Base-by-base conservation (phyloP, 2,888 invertebrate species). In the Tenthredo amoena region DNA sequence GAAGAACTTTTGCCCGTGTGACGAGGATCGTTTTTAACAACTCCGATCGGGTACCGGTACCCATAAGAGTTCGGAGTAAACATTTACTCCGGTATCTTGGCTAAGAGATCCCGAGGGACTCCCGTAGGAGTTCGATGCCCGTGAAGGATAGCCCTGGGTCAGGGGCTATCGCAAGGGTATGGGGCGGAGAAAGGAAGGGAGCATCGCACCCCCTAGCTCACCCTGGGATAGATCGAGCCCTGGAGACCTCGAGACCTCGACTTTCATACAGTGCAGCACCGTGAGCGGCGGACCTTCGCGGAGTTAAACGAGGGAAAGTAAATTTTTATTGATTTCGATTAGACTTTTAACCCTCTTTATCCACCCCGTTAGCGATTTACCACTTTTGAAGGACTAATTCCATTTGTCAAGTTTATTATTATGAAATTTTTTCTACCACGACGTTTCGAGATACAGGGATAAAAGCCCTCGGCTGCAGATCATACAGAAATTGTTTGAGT, bases 101-200 rank as follows among this genome's bases (percentile, higher is more conserved):
- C 90, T 90, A 90, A 91, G 90, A 90, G 91, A 91, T 91, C 91
- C 91, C 91, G 89, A 89, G 91, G 91, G 91, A 92, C 65, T 43
- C 62, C 43, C 47, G 83, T 90, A 88, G 88, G 89, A 88, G 88
- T 90, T 89, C 88, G 90, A 90, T 90, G 91, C 89, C 87, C 89
- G 90, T 93, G 92, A 93, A 92, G 91, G 93, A 93, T 93, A 91
- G 92, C 91, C 91, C 86, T 88, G 91, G 93, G 92, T 93, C 93
- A 93, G 90, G 91, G 92, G 92, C 91, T 92, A 93, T 93, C 91
- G 88, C 85, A 88, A 89, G 91, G 71, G 71, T n/a, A 40, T 15
- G 37, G 18, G 34, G n/a, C 6, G 71, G 37, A 18, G n/a, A 34
- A 18, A 71, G 31, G 26, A 55, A 47, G 77, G 77, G 18, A 77